These are phyloP conservation scores for Alouatta palliata DNA, from an alignment of 2,113 vertebrate species.

Conservation along the genomic window DNA sequence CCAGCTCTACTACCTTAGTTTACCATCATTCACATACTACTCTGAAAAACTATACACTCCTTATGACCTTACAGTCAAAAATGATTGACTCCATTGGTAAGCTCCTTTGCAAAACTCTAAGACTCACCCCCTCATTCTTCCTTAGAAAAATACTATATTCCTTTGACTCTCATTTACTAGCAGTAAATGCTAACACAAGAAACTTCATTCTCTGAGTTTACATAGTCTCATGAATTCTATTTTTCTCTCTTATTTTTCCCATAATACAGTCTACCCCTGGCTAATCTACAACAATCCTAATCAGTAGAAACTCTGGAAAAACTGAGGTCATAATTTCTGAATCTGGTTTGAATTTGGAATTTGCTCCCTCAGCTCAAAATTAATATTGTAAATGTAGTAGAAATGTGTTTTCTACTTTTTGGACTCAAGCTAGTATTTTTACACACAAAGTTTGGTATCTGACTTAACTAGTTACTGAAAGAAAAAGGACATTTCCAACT, in stretches of 20 bases:
- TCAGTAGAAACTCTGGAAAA: constrained; percentile 35
- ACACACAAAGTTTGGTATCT: constrained; percentile 12
- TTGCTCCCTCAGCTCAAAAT: constrained; percentile 44
- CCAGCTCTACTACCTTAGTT: background rate
- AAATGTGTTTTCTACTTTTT: constrained; percentile 5
- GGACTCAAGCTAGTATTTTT: background rate
- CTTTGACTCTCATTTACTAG: background rate
- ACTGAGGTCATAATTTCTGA: constrained; percentile 59
- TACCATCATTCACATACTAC: background rate
- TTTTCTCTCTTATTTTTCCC: background rate
- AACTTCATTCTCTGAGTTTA: constrained; percentile 24
- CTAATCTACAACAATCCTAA: constrained; percentile 37
- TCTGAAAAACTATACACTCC: background rate
- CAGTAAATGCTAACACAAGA: background rate
- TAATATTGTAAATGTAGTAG: constrained; percentile 29
- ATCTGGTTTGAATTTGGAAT: constrained; percentile 63
- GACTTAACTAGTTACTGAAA: constrained; percentile 41
- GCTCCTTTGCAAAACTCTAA: background rate
- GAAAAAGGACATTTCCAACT: background rate
- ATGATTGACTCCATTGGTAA: background rate
- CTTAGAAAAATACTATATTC: background rate
- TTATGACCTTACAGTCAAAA: background rate
- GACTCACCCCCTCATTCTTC: background rate
- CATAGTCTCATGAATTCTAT: background rate
- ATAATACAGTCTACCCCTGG: background rate